Evolutionary conservation across 1,140 invertebrate species (phyloP).

Genomic region (Calephelis nemesis): DNA sequence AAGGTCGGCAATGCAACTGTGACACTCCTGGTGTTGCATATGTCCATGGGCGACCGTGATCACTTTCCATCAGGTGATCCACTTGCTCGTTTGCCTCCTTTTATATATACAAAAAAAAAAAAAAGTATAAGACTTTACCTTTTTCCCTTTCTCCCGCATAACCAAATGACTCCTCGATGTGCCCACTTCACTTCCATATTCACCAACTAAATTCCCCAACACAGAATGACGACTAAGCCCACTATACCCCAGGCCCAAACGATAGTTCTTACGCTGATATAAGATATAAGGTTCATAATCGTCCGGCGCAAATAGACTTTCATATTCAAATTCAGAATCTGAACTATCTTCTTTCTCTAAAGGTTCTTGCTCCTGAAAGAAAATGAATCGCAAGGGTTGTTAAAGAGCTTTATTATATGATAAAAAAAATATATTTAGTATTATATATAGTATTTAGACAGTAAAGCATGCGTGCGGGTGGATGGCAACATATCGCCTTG

Average conservation of each 20-base stretch:
- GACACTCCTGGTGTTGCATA: too few species aligned
- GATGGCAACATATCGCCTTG: too few species aligned
- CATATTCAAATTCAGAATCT: conserved; percentile 82
- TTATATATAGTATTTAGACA: too few species aligned
- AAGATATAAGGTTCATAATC: conserved; percentile 87
- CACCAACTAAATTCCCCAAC: conserved; percentile 58
- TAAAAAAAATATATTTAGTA: too few species aligned
- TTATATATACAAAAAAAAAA: too few species aligned
- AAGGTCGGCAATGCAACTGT: too few species aligned
- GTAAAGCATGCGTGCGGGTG: too few species aligned
- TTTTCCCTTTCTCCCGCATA: conserved; percentile 74
- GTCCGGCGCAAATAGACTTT: conserved; percentile 90
- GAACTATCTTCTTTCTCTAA: conserved; percentile 56
- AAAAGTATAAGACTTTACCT: conserved; percentile 41
- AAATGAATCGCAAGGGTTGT: neutral
- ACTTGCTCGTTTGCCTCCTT: too few species aligned
- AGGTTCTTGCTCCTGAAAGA: neutral
- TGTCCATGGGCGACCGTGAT: neutral
- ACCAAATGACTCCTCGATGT: conserved; percentile 58
- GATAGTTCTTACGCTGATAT: conserved; percentile 88
- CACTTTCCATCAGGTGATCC: too few species aligned
- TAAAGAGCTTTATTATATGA: neutral
- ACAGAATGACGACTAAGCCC: conserved; percentile 84
- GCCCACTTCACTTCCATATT: conserved; percentile 43
- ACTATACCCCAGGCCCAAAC: conserved; percentile 94